Conservation (phyloP, 2,888 invertebrate genomes). For the Acleris cristana region DNA sequence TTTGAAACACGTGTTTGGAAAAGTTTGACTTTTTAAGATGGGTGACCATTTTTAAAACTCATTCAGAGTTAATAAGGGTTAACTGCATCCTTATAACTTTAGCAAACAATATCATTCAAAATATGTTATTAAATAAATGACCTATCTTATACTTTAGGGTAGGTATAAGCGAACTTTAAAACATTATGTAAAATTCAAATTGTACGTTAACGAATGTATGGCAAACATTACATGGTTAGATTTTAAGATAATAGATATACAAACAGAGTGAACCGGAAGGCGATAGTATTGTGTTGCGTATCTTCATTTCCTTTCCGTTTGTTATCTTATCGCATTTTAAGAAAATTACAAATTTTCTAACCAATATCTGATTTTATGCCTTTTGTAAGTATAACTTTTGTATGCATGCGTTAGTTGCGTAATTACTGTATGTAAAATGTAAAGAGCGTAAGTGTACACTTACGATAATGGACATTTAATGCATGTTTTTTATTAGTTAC, state of each 20-base stretch:
- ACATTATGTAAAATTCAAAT: too few species aligned
- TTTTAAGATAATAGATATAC: conserved; percentile 5
- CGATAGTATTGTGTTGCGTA: conserved; percentile 13
- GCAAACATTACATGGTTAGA: background rate
- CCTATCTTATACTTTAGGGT: too few species aligned
- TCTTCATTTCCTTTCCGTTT: conserved; percentile 64
- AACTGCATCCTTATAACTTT: too few species aligned
- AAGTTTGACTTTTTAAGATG: background rate
- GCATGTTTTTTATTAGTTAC: too few species aligned
- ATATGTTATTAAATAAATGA: too few species aligned
- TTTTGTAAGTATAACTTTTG: background rate
- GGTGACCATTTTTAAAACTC: too few species aligned
- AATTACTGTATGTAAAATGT: background rate
- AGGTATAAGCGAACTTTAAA: too few species aligned
- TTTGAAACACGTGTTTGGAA: conserved; percentile 7
- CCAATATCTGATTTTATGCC: conserved; percentile 8
- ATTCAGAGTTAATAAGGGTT: too few species aligned
- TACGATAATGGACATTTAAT: too few species aligned
- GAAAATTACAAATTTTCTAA: conserved; percentile 42
- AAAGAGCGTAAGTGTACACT: too few species aligned
- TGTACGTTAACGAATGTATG: too few species aligned
- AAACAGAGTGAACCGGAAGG: background rate
- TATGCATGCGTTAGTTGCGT: background rate
- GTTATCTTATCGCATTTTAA: conserved; percentile 56
- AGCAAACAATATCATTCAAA: too few species aligned